Evolutionary conservation across 2,888 invertebrate genomes (phyloP).

Genomic region (Diplolepis rosae): DNA sequence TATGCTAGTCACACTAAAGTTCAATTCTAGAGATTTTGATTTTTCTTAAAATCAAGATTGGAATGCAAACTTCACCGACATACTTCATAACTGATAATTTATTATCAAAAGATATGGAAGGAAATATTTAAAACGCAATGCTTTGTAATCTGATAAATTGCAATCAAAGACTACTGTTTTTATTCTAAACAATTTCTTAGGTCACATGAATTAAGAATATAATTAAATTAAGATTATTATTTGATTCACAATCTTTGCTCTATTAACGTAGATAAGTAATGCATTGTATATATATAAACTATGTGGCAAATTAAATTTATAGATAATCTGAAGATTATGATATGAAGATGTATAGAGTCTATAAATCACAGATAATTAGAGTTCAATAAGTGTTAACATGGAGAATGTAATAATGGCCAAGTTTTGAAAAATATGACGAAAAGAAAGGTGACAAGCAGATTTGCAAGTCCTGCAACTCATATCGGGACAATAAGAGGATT

Average conservation of each 20-base stretch:
- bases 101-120: too few relatives aligned
- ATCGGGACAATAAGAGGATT: neutral
- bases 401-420: neutral
- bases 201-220: too few relatives aligned
- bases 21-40: too few relatives aligned
- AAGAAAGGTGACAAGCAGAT: neutral
- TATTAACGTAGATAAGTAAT: neutral
- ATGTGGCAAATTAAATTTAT: neutral
- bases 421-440: neutral
- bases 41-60: too few relatives aligned
- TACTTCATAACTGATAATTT: too few relatives aligned
- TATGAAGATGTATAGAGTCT: neutral
- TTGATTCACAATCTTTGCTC: neutral
- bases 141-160: neutral
- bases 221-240: neutral
- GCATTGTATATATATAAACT: neutral
- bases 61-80: too few relatives aligned
- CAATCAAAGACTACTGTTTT: neutral
- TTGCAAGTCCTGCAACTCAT: neutral
- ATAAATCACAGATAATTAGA: neutral
- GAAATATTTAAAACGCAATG: too few relatives aligned
- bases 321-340: neutral
- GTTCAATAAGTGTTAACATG: neutral
- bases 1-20: too few relatives aligned
- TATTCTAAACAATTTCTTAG: too few relatives aligned